Evolutionary conservation across 2,113 vertebrate species (phyloP), one percentile per base, ranked within the genome.

Genomic region (Podilymbus podiceps): DNA sequence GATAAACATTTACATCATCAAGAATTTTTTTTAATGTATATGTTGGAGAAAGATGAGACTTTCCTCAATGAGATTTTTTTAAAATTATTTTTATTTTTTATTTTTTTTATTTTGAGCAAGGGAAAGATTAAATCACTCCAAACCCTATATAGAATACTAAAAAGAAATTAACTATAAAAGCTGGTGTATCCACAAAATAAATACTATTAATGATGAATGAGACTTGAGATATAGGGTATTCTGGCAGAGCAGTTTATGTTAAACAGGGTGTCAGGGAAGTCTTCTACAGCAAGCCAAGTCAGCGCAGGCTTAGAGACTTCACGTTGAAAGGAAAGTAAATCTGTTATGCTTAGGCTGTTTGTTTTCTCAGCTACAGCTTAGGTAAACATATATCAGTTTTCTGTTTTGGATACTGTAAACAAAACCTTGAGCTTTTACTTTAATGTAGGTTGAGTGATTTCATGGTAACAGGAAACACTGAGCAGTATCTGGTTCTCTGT

Each of bases 61-160:
- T 79, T 75, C 25, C 62, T 71, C 28, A 33, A 21, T 17, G 6
- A 63, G 19, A 53, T 49, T 18, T 30, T 55, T 28, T 77, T 68
- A 8, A 38, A 7, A 0, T 7, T 55, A n/a, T n/a, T n/a, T n/a
- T n/a, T n/a, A n/a, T n/a, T 44, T 73, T 8, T 46, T 44, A 19
- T 20, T 44, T 42, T 9, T 67, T 62, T 27, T 17, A 6, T 24
- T 87, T 81, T 28, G 46, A 52, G 25, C 38, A 38, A 64, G 14
- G 6, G 31, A 62, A 66, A 79, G 56, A 56, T 63, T n/a, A 63
- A 72, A 72, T 35, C 13, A n/a, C 12, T 44, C 52, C 11, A 67
- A 67, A 72, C 8, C 2, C 17, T 23, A 30, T 11, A n/a, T 9
- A 78, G 42, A 89, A 49, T 33, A 28, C 7, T 40, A 53, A 52